A percentile compares a stretch with the other conserved stretches of the same genome.
phyloP scores from a whole-genome alignment of 2,797 vertebrate genomes.

The Arnoldichthys spilopterus region DNA sequence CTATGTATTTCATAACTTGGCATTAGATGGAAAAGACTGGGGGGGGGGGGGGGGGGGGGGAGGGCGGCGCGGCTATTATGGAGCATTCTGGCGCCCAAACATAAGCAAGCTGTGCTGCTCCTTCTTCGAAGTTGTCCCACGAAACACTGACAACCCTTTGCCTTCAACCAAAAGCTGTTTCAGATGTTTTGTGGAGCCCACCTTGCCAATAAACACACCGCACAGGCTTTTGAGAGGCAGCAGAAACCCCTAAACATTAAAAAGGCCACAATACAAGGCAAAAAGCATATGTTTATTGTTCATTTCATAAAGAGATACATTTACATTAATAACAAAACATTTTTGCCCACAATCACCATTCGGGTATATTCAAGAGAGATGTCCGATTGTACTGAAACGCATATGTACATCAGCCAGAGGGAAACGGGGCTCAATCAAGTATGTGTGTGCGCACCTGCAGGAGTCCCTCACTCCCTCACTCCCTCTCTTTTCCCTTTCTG shows the following conservation, averaged over 20 bases:
- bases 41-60: too few species aligned
- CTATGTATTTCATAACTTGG: not conserved
- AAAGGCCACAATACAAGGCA: slow-evolving; percentile 52
- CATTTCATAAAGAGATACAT: slow-evolving; percentile 61
- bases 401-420: slow-evolving; percentile 52
- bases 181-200: not conserved
- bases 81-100: not conserved
- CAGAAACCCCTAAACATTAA: slow-evolving; percentile 2
- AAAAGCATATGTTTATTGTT: slow-evolving; percentile 63
- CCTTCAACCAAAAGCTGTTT: not conserved
- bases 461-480: not conserved
- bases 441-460: not conserved
- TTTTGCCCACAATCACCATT: slow-evolving; percentile 43
- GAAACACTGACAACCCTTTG: not conserved
- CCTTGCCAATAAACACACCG: not conserved
- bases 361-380: slow-evolving; percentile 45
- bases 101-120: not conserved
- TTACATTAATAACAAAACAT: slow-evolving; percentile 59
- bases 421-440: not conserved
- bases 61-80: too few species aligned
- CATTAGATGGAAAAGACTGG: not conserved
- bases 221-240: not conserved
- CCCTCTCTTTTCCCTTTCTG: slow-evolving; percentile 16
- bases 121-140: not conserved
- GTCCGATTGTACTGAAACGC: slow-evolving; percentile 63